phyloP scores from a whole-genome alignment of 2,113 vertebrate species.

The Bubo scandiacus region DNA sequence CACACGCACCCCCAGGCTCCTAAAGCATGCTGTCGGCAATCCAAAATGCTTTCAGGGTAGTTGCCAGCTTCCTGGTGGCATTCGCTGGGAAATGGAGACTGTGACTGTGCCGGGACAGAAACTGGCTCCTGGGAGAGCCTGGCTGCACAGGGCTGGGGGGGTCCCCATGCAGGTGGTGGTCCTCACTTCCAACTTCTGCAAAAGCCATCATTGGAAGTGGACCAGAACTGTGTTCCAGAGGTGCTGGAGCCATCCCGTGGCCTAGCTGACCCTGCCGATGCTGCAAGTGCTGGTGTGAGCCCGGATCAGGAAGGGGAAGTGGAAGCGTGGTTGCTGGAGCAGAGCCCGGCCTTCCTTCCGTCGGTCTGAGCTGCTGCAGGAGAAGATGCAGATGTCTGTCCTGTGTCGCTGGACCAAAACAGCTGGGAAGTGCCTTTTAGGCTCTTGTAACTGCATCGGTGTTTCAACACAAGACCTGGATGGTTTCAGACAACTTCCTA shows the following conservation, averaged over 20 bases:
- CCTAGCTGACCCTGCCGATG: not conserved
- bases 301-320: not conserved
- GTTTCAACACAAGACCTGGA: not conserved
- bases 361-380: not conserved
- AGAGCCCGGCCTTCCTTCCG: not conserved
- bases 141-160: rapidly evolving
- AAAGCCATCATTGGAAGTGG: not conserved
- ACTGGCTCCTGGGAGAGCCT: not conserved
- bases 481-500: not conserved
- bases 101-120: not conserved
- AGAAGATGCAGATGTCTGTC: not conserved
- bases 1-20: rapidly evolving
- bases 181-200: not conserved
- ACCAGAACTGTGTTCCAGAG: not conserved
- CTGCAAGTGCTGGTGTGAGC: not conserved
- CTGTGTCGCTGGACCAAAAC: not conserved
- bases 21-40: rapidly evolving
- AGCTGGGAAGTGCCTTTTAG: not conserved
- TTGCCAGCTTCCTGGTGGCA: not conserved
- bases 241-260: not conserved
- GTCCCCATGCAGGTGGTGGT: not conserved
- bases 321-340: not conserved
- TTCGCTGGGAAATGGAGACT: not conserved
- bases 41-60: not conserved
- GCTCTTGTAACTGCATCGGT: not conserved